Evolutionary conservation across 2,113 vertebrate genomes (phyloP), one percentile per base, ranked within the genome.

Genomic region (Pedetes capensis): DNA sequence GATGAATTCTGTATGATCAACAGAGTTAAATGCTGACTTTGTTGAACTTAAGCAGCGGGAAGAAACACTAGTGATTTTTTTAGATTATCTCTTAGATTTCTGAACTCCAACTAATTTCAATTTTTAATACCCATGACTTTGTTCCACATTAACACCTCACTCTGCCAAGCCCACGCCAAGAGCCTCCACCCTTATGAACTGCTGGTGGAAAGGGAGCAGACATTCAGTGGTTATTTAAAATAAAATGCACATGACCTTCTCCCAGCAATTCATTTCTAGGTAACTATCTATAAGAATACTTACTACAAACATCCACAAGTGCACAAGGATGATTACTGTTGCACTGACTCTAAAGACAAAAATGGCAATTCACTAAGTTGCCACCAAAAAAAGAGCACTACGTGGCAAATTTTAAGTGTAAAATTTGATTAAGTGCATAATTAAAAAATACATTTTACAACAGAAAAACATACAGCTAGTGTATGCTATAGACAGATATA

Each of bases 361-460:
- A n/a, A n/a, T 14, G n/a, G 49, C 14, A 85, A 88, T 37, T 34
- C 64, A 92, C 23, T 51, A 95, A 87, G 79, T 82, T 42, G 3
- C n/a, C 37, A 23, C 68, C 22, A 39, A 92, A 3, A 87, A 17
- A 83, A 91, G 29, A 90, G 87, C 3, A 63, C 32, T 53, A 80
- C 89, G 81, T n/a, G n/a, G 27, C 25, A 34, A 53, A 39, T 88
- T 76, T 80, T 55, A 76, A 71, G 34, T 32, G 12, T 16, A 72
- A 27, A n/a, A n/a, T n/a, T n/a, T 64, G 64, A 44, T 55, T 72
- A 39, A 44, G 14, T 66, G 17, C 42, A 87, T 44, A 93, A 87
- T 61, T 80, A 78, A 81, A 94, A 91, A n/a, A n/a, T n/a, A 57
- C 13, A 59, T 69, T 96, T 86, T 39, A 59, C 72, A 90, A 84